Evolutionary conservation across 2,797 vertebrate genomes (phyloP), one percentile per base, ranked within the genome.

Genomic region (Danionella dracula): DNA sequence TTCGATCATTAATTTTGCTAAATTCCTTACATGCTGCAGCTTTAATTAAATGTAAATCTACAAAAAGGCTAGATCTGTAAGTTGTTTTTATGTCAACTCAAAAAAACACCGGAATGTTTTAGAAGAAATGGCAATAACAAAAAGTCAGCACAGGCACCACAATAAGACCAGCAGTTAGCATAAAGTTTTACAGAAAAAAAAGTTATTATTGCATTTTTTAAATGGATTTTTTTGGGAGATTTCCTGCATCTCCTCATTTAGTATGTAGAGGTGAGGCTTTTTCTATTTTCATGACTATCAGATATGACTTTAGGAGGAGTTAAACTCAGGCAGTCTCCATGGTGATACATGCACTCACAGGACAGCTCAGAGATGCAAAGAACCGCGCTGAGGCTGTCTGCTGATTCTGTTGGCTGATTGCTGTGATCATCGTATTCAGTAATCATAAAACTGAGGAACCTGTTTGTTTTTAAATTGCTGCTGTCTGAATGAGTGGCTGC

Each of bases 341-440:
- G 63, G 62, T 35, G 50, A 65, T 27, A 27, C 38, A 8, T 65
- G 40, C 49, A 54, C 54, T 46, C 50, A 56, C 40, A 31, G 42
- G 32, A 48, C 40, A 19, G 34, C 20, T 64, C 44, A 19, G 41
- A 48, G 11, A 15, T 37, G 19, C 20, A 37, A 34, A 58, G 42
- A 38, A 41, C 32, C 4, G 21, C 19, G 50, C 20, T 23, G 40
- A 37, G 37, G 19, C 21, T 49, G 20, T 57, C 23, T 56, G 23
- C 44, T 66, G 64, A 48, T 66, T 38, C 40, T 66, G 3, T 49
- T 49, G 64, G 15, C 23, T 57, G 64, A 66, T 57, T 66, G 53
- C 34, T 0, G 13, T 55, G 41, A 46, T 65, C 41, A 38, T 38
- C 41, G 8, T 37, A 48, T 48, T 56, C 42, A 19, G 63, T 32